Percentiles rank a stretch among this genome's conserved stretches.
These are phyloP conservation scores for Drosophila tropicalis DNA, from an alignment of 1,140 invertebrate species.

Conservation along the genomic window DNA sequence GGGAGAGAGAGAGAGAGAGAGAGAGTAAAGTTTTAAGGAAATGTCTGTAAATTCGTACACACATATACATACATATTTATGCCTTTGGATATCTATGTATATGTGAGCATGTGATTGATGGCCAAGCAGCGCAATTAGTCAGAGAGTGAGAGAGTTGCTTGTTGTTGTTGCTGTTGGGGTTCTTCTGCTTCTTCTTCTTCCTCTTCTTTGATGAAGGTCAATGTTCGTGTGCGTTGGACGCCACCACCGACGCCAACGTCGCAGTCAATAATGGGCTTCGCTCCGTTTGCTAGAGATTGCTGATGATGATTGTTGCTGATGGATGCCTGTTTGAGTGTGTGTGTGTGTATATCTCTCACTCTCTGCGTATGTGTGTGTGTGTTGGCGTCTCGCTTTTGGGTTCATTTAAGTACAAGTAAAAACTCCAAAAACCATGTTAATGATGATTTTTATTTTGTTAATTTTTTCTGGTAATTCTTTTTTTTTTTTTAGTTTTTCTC, in stretches of 20 bases:
- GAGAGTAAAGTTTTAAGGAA: conserved; percentile 32
- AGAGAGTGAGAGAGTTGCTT: conserved; percentile 36
- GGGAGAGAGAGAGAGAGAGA: background rate
- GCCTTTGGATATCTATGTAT: conserved; percentile 17
- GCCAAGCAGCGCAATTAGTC: conserved; percentile 27
- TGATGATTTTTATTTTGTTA: conserved; percentile 20
- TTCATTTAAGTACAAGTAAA: conserved; percentile 27
- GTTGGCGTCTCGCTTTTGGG: conserved; percentile 21
- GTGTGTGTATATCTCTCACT: conserved; percentile 22
- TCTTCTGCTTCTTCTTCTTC: conserved; percentile 41
- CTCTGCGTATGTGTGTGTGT: conserved; percentile 29
- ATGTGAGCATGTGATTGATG: conserved; percentile 45
- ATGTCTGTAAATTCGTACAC: conserved; percentile 19
- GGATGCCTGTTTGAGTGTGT: conserved; percentile 34
- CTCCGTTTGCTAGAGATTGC: conserved; percentile 40
- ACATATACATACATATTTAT: background rate
- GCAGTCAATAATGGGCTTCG: conserved; percentile 31
- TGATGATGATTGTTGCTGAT: conserved; percentile 50
- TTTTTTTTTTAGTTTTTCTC: background rate
- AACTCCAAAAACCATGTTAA: conserved; percentile 21
- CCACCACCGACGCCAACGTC: conserved; percentile 39
- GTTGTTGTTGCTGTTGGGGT: conserved; percentile 31
- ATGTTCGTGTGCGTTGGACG: conserved; percentile 68
- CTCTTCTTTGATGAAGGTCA: conserved; percentile 77
- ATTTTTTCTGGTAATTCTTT: background rate